phyloP scores from a whole-genome alignment of 2,113 vertebrate genomes.

The Perca schrenkii region DNA sequence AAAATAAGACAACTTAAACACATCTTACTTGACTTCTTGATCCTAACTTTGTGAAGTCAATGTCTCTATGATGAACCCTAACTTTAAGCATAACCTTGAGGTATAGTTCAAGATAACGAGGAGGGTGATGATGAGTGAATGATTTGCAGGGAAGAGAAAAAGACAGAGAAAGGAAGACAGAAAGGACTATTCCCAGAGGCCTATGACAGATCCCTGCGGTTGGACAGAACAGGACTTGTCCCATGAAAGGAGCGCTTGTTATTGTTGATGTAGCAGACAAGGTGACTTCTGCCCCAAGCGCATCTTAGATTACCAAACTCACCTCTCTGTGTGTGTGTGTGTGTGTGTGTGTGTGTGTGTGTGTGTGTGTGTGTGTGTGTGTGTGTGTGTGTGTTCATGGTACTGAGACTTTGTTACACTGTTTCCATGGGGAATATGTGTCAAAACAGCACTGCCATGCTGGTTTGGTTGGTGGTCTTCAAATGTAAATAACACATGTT shows the following conservation, averaged over 20 bases:
- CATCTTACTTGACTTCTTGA: background rate
- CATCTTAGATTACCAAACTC: slow-evolving; percentile 56
- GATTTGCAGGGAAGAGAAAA: slow-evolving; percentile 15
- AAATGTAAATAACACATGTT: slow-evolving; percentile 30
- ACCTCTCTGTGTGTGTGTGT: slow-evolving; percentile 13
- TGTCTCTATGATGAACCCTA: background rate
- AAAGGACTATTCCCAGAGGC: slow-evolving; percentile 38
- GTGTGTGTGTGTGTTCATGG: slow-evolving; percentile 9
- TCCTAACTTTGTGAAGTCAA: background rate
- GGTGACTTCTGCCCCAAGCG: slow-evolving; percentile 49
- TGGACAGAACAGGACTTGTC: slow-evolving; percentile 70
- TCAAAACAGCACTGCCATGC: slow-evolving; percentile 49
- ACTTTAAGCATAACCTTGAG: slow-evolving; percentile 14
- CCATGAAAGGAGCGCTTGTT: slow-evolving; percentile 67
- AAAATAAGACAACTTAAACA: background rate
- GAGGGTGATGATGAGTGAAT: slow-evolving; percentile 52
- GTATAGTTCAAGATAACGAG: slow-evolving; percentile 11
- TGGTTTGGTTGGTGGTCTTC: slow-evolving; percentile 44
- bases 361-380: slow-evolving; percentile 21
- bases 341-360: background rate
- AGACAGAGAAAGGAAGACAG: slow-evolving; percentile 20
- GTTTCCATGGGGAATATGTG: slow-evolving; percentile 47
- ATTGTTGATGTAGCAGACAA: slow-evolving; percentile 65
- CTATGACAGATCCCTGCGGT: slow-evolving; percentile 51
- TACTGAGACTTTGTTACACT: slow-evolving; percentile 4